Conservation (phyloP, 1,140 invertebrate genomes). For the Lasioglossum albipes region DNA sequence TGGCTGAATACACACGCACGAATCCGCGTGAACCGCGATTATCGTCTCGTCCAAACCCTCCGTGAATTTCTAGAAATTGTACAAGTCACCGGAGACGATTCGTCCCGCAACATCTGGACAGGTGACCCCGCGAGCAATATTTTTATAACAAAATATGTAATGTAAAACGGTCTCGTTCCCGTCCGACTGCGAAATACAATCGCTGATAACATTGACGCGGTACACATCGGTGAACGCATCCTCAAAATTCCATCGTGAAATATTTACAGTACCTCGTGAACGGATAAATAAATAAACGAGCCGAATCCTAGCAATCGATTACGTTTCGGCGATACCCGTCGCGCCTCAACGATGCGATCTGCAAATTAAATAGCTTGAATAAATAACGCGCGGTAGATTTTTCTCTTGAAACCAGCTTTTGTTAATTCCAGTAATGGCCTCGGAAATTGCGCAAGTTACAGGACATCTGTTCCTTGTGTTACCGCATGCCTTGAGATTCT, state of each 20-base stretch:
- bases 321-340: not conserved
- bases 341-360: not conserved
- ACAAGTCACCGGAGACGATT: not conserved
- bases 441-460: too few species aligned
- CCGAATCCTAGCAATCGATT: not conserved
- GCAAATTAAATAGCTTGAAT: not conserved
- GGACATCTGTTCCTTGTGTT: too few species aligned
- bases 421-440: too few species aligned
- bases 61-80: not conserved
- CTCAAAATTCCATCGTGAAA: not conserved
- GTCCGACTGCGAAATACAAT: not conserved
- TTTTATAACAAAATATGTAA: not conserved
- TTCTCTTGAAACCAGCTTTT: not conserved
- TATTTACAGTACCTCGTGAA: not conserved
- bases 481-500: too few species aligned
- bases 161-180: not conserved
- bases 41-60: not conserved
- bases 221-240: not conserved
- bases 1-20: conserved; percentile 1
- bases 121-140: not conserved
- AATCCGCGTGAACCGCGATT: conserved; percentile 1
- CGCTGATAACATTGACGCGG: not conserved
- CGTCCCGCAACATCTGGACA: too few species aligned
- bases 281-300: conserved; percentile 15
- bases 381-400: not conserved